phyloP scores from a whole-genome alignment of 2,888 invertebrate genomes.

The Drosophila falleni region DNA sequence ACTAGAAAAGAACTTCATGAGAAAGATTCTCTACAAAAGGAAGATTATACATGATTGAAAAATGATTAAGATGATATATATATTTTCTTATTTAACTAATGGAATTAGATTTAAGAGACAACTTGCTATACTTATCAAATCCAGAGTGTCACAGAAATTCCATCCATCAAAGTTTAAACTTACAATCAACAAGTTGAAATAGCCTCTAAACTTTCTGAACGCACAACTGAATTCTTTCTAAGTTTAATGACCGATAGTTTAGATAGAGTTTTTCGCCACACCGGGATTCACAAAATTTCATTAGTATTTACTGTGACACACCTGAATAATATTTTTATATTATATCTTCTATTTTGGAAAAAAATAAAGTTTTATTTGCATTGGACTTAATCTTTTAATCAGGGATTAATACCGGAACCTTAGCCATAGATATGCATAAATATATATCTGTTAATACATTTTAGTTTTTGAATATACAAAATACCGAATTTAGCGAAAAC shows the following conservation, averaged over 20 bases:
- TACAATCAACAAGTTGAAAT: neutral
- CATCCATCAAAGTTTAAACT: neutral
- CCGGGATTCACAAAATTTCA: neutral
- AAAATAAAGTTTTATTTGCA: slow-evolving; percentile 15
- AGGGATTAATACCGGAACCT: neutral
- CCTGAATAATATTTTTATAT: neutral
- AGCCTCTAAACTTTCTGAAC: no score
- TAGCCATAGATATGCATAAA: neutral
- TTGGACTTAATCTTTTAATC: neutral
- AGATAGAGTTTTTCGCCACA: no score
- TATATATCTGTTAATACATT: neutral
- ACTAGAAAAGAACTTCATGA: slow-evolving; percentile 19
- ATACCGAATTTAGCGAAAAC: neutral
- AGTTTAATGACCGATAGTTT: no score
- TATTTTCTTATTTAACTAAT: slow-evolving; percentile 6
- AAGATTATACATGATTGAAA: neutral
- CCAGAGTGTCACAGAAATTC: neutral
- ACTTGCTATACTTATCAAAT: neutral
- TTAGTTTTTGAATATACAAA: neutral
- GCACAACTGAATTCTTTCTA: neutral
- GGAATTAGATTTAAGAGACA: no score
- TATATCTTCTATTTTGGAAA: neutral
- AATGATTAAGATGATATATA: neutral
- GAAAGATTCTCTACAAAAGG: neutral
- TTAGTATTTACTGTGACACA: neutral